Evolutionary conservation across 2,888 invertebrate genomes (phyloP).

Genomic region (Folsomia candida): DNA sequence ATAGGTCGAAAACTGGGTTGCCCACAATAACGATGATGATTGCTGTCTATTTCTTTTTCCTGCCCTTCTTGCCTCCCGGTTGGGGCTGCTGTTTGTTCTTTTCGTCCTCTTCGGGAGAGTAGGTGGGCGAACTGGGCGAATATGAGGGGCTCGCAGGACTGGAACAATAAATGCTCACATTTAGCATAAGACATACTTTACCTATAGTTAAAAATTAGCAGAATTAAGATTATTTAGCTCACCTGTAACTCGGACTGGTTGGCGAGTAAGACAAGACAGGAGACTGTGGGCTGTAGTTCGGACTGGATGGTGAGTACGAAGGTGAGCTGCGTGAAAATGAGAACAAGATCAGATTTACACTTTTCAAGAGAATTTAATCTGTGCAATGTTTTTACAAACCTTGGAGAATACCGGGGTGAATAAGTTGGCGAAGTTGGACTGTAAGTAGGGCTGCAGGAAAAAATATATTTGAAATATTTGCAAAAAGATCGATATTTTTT

Average conservation of each 20-base stretch:
- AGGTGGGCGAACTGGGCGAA: constrained; percentile 67
- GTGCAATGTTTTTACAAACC: too few species aligned
- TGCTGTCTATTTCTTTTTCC: constrained; percentile 48
- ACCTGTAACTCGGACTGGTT: constrained; percentile 55
- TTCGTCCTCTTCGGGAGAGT: constrained; percentile 52
- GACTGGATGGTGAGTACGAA: constrained; percentile 52
- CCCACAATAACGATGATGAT: too few species aligned
- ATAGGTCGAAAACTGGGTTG: too few species aligned
- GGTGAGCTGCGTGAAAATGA: background rate
- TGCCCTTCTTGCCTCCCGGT: background rate
- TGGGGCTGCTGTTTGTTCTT: constrained; percentile 40
- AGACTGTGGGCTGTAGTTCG: constrained; percentile 54
- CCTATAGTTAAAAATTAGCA: too few species aligned
- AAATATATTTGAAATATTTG: too few species aligned
- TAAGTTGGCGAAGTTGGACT: constrained; percentile 58
- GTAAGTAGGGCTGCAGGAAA: constrained; percentile 48
- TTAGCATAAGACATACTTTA: too few species aligned
- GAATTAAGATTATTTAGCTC: too few species aligned
- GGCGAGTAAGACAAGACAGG: constrained; percentile 54
- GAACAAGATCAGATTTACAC: too few species aligned
- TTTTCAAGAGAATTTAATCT: too few species aligned
- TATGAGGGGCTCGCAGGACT: constrained; percentile 53
- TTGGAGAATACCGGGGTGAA: too few species aligned
- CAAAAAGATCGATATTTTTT: too few species aligned
- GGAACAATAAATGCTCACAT: too few species aligned